Percentiles rank a stretch among this genome's conserved stretches.
These are phyloP conservation scores for Cacatua alba DNA, from an alignment of 2,113 vertebrate genomes.

Conservation along the genomic window DNA sequence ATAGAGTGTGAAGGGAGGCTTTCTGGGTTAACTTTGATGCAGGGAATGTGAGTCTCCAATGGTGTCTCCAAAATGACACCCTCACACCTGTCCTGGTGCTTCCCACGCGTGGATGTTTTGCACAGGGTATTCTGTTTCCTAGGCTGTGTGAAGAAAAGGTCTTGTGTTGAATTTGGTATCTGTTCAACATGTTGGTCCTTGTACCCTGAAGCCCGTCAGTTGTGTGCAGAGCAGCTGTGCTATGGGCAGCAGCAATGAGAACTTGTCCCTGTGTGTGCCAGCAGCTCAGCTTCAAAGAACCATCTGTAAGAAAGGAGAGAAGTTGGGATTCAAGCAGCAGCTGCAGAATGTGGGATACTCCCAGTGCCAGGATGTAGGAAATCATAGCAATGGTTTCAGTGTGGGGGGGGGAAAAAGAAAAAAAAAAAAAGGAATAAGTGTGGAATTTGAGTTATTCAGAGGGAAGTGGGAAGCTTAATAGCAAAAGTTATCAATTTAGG, in stretches of 20 bases:
- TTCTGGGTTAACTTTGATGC: background rate
- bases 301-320: background rate
- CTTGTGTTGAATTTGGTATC: background rate
- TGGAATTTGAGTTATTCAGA: background rate
- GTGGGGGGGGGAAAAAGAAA: too few relatives aligned
- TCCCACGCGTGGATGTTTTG: background rate
- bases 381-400: background rate
- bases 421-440: accelerated
- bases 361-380: background rate
- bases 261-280: background rate
- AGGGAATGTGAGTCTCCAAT: background rate
- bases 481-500: background rate
- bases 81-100: accelerated
- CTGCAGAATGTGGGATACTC: background rate
- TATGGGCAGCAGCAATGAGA: background rate
- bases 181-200: too few relatives aligned
- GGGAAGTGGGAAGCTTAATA: background rate
- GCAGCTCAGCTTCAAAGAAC: background rate
- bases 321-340: background rate
- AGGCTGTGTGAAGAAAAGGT: background rate
- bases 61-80: background rate
- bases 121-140: background rate
- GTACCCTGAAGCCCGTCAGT: too few relatives aligned
- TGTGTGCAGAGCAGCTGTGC: background rate
- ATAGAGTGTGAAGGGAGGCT: background rate